Evolutionary conservation across 2,797 vertebrate genomes (phyloP).

Genomic region (Schizopygopsis malacanthus): DNA sequence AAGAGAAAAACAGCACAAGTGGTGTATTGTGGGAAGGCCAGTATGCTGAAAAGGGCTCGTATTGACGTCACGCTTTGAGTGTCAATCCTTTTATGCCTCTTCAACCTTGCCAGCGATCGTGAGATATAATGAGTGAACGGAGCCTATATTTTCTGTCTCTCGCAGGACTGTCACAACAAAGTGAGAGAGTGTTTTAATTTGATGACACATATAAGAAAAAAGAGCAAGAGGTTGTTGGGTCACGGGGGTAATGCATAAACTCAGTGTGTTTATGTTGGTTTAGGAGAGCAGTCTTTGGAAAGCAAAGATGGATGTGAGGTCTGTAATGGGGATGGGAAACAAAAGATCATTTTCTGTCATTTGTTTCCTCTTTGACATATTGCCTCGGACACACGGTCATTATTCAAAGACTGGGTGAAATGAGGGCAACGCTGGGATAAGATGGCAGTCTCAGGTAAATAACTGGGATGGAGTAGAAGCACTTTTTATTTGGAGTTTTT

Average conservation of each 20-base stretch:
- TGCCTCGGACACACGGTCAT: constrained; percentile 3
- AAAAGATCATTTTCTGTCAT: neutral
- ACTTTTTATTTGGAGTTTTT: neutral
- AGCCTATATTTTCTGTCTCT: constrained; percentile 20
- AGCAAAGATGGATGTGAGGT: neutral
- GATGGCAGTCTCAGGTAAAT: neutral
- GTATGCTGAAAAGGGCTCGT: constrained; percentile 40
- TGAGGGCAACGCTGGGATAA: neutral
- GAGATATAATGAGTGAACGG: constrained; percentile 49
- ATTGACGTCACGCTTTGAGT: constrained; percentile 55
- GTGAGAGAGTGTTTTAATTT: neutral
- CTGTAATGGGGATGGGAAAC: neutral
- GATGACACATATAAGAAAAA: neutral
- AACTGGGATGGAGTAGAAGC: neutral
- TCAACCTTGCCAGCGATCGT: constrained; percentile 45
- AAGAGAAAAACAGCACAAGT: constrained; percentile 62
- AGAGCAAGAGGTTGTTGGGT: neutral
- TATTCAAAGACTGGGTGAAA: constrained; percentile 8
- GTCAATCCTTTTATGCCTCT: constrained; percentile 51
- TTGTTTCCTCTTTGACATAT: constrained; percentile 26
- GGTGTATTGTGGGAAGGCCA: constrained; percentile 54
- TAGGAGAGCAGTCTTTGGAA: neutral
- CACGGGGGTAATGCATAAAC: neutral
- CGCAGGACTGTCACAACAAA: constrained; percentile 12
- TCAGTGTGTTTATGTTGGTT: neutral